phyloP scores from a whole-genome alignment of 2,113 vertebrate genomes.

The Lates calcarifer region DNA sequence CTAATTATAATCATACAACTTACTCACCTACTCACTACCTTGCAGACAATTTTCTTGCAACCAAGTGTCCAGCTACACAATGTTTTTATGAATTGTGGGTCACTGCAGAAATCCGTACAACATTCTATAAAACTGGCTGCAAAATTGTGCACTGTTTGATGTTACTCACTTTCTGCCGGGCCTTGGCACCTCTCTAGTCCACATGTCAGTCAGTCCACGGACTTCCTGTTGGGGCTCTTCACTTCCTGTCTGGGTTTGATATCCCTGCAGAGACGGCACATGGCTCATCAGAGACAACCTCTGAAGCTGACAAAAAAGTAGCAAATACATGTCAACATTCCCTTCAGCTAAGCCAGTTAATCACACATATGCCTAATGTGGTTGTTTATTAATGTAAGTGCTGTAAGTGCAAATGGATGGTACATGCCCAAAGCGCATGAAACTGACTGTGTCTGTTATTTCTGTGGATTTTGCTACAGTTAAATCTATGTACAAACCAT shows the following conservation, averaged over 20 bases:
- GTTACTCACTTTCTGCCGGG: conserved; percentile 2
- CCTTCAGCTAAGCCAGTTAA: conserved; percentile 14
- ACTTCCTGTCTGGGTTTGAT: conserved; percentile 47
- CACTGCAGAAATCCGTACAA: neutral
- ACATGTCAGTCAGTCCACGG: conserved; percentile 21
- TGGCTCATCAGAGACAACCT: conserved; percentile 22
- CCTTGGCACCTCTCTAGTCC: neutral
- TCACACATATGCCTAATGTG: conserved; percentile 24
- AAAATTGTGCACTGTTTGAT: neutral
- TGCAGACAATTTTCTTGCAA: neutral
- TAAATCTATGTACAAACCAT: conserved; percentile 70
- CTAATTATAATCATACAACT: neutral
- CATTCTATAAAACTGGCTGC: neutral
- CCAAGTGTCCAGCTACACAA: neutral
- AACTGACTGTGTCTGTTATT: conserved; percentile 47
- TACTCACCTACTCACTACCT: neutral
- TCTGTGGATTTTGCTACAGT: conserved; percentile 61
- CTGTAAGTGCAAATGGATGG: conserved; percentile 18
- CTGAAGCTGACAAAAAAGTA: conserved; percentile 52
- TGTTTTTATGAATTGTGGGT: conserved; percentile 11
- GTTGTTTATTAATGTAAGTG: conserved; percentile 39
- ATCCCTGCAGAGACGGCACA: conserved; percentile 21
- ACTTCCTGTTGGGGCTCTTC: conserved; percentile 45
- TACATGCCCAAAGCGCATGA: neutral
- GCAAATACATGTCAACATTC: conserved; percentile 46